Percentiles rank a stretch among this genome's conserved stretches.
Evolutionary conservation across 2,797 vertebrate species (phyloP).

Genomic region (Lindbergichthys nudifrons): DNA sequence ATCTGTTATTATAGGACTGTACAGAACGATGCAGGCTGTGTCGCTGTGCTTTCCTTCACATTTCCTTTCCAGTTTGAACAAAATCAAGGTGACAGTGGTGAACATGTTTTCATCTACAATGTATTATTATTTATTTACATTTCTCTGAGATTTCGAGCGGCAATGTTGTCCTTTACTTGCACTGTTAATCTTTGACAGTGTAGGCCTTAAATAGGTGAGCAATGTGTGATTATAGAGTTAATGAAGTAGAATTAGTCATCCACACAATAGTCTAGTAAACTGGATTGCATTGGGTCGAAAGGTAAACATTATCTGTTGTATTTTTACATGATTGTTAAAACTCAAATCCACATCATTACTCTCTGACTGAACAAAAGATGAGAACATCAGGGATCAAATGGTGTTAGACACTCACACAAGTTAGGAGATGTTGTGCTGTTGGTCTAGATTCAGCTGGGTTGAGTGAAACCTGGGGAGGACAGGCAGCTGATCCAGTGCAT

Average conservation of each 20-base stretch:
- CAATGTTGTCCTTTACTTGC: too few species aligned
- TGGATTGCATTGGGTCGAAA: not conserved
- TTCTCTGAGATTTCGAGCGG: too few species aligned
- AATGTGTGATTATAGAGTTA: too few species aligned
- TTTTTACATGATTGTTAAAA: conserved; percentile 28
- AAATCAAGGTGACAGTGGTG: not conserved
- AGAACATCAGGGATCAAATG: conserved; percentile 26
- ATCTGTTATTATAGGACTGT: not conserved
- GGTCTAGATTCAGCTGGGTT: conserved; percentile 44
- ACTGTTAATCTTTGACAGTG: too few species aligned
- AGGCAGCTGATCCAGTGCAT: conserved; percentile 63
- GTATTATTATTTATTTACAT: too few species aligned
- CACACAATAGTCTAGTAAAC: too few species aligned
- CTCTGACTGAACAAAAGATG: conserved; percentile 30
- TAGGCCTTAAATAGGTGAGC: too few species aligned
- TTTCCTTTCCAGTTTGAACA: not conserved
- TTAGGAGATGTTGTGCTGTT: conserved; percentile 14
- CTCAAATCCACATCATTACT: conserved; percentile 14
- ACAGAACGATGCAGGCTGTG: not conserved
- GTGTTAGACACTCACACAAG: conserved; percentile 20
- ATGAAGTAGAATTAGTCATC: too few species aligned
- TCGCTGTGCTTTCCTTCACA: not conserved
- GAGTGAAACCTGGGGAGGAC: conserved; percentile 49
- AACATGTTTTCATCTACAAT: too few species aligned
- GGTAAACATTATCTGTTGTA: not conserved